A percentile compares a stretch with the other conserved stretches of the same genome.
Evolutionary conservation across 2,888 invertebrate species (phyloP).

Genomic region (Balanococcus diminutus): DNA sequence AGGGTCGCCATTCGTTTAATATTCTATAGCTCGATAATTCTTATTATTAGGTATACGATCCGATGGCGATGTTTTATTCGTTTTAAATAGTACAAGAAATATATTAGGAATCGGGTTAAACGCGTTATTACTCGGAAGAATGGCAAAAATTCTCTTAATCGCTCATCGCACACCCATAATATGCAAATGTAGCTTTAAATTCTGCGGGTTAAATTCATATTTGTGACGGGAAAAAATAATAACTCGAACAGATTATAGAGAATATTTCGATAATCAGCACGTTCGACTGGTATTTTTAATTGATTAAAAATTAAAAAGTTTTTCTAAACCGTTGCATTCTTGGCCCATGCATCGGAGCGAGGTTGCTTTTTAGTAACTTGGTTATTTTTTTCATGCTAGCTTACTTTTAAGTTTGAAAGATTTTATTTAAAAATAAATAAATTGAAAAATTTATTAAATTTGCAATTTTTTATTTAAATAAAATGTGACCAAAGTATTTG

Average conservation of each 20-base stretch:
- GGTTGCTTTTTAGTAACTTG: no score
- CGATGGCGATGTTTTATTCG: not conserved
- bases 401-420: no score
- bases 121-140: not conserved
- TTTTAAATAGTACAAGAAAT: not conserved
- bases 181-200: not conserved
- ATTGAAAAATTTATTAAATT: no score
- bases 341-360: no score
- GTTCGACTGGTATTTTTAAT: no score
- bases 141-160: not conserved
- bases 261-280: no score
- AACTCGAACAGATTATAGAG: not conserved
- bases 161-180: not conserved
- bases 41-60: not conserved
- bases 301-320: no score
- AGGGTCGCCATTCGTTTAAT: not conserved
- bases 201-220: not conserved
- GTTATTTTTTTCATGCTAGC: no score
- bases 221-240: not conserved
- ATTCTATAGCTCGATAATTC: slow-evolving; percentile 9
- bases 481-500: no score
- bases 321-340: no score
- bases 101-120: not conserved
- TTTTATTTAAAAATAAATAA: no score
- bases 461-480: no score